These are phyloP conservation scores for Ceratoteleas bidentatus DNA, from an alignment of 1,140 invertebrate genomes.

Conservation along the genomic window DNA sequence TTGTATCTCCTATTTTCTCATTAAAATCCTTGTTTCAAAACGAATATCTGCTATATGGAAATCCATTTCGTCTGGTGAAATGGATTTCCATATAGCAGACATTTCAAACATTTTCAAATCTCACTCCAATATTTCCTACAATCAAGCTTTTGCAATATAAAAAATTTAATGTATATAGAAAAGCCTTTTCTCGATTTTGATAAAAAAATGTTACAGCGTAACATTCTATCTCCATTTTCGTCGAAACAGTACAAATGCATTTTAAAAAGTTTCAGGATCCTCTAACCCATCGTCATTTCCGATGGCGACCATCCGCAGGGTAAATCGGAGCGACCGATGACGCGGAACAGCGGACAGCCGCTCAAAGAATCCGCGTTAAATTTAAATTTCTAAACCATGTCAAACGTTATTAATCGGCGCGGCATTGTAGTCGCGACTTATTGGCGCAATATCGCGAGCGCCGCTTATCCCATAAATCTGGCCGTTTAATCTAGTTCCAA, in stretches of 20 bases:
- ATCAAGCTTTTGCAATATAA: no score
- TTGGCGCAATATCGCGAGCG: conserved; percentile 20
- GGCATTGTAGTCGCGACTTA: neutral
- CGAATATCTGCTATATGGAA: no score
- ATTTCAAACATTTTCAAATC: no score
- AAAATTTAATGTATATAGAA: no score
- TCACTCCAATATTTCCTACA: no score
- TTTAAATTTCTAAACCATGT: conserved; percentile 33
- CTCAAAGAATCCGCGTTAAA: conserved; percentile 25
- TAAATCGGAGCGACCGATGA: conserved; percentile 33
- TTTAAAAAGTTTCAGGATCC: neutral
- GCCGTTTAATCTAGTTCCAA: conserved; percentile 43
- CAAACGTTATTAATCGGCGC: conserved; percentile 20
- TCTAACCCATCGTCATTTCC: conserved; percentile 21
- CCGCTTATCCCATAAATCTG: conserved; percentile 29
- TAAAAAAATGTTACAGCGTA: no score
- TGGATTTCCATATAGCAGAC: no score
- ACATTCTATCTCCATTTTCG: no score
- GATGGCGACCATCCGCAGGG: neutral
- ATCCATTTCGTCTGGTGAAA: no score
- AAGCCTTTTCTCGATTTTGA: no score
- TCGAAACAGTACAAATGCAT: neutral
- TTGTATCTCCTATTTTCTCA: no score
- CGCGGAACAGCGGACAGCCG: conserved; percentile 4
- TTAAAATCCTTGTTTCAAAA: no score